Evolutionary conservation across 2,888 invertebrate genomes (phyloP).

Genomic region (Tinea semifulvella): DNA sequence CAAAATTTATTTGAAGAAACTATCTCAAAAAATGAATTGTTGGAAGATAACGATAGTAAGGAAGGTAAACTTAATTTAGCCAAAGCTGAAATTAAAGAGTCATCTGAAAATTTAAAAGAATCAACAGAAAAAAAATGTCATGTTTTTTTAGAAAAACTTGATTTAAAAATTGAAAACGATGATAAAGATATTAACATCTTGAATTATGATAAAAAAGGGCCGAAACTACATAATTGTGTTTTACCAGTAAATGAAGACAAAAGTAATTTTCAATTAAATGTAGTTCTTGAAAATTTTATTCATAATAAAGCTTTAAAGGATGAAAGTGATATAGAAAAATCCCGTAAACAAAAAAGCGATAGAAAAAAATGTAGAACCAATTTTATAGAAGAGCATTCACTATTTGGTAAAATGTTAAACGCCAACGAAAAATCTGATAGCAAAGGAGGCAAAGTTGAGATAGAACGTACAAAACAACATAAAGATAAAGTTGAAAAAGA

Average conservation of each 20-base stretch:
- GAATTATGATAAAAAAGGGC: constrained; percentile 18
- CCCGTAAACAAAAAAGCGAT: constrained; percentile 25
- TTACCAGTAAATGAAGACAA: not conserved
- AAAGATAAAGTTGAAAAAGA: constrained; percentile 43
- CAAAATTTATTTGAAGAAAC: constrained; percentile 6
- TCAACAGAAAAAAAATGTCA: constrained; percentile 13
- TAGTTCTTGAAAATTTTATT: constrained; percentile 21
- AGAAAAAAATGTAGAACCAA: constrained; percentile 29
- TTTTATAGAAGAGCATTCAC: constrained; percentile 25
- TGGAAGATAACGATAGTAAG: not conserved
- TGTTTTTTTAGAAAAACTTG: not conserved
- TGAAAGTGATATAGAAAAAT: constrained; percentile 30
- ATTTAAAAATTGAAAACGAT: not conserved
- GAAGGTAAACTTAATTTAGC: constrained; percentile 24
- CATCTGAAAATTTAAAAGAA: constrained; percentile 19
- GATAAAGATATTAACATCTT: constrained; percentile 34
- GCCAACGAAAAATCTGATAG: constrained; percentile 45
- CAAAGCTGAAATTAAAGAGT: constrained; percentile 26
- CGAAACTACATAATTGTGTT: not conserved
- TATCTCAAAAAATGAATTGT: not conserved
- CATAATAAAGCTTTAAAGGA: constrained; percentile 31
- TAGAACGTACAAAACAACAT: constrained; percentile 45
- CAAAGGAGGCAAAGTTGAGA: constrained; percentile 33
- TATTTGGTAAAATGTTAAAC: constrained; percentile 26
- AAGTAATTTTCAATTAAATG: not conserved